Base-by-base conservation (phyloP, 2,888 invertebrate species). In the Euzetes globulus region DNA sequence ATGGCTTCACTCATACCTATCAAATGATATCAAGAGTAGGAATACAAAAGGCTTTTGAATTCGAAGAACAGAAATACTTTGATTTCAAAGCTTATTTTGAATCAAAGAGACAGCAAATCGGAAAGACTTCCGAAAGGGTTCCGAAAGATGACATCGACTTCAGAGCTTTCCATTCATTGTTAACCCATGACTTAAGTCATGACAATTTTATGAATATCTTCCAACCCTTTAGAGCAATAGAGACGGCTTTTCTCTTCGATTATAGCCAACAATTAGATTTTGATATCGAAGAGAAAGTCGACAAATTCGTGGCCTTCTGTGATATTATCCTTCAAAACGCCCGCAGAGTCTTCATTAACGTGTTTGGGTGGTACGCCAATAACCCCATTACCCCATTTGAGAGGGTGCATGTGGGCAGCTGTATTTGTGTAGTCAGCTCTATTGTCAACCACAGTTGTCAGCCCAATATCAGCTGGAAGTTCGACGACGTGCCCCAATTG, bases 381-480 rank as follows among this genome's bases (percentile, higher is more conserved):
- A 15, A 22, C 17, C 6, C 13, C 17, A n/a, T 17, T 22, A 25
- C 22, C 1, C 55, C 7, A 19, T 2, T n/a, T 29, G 11, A 45
- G 27, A 13, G 19, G 3, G 33, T 1, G 15, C 27, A 50, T 71
- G 15, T 50, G 9, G 74, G 70, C 22, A 71, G 25, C 19, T 29
- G 47, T 19, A 22, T 71, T 4, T 74, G 74, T 55, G 22, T 50
- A 15, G 25, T 71, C 13, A 25, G 33, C 22, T 73, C 73, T 2
- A n/a, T 76, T 15, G 29, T 76, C 33, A 76, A 76, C 55, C 76
- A 76, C 65, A 75, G 74, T 47, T 75, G 76, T 22, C 47, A 68
- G 2, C 76, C 76, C 1, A 76, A 76, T 41, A 37, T 65, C n/a
- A 33, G 55, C 13, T 72, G 72, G 60, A 22, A 52, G 15, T 72